Percentiles rank a stretch among this genome's conserved stretches.
Conservation (phyloP, 2,113 vertebrate species). For the Martes martes region DNA sequence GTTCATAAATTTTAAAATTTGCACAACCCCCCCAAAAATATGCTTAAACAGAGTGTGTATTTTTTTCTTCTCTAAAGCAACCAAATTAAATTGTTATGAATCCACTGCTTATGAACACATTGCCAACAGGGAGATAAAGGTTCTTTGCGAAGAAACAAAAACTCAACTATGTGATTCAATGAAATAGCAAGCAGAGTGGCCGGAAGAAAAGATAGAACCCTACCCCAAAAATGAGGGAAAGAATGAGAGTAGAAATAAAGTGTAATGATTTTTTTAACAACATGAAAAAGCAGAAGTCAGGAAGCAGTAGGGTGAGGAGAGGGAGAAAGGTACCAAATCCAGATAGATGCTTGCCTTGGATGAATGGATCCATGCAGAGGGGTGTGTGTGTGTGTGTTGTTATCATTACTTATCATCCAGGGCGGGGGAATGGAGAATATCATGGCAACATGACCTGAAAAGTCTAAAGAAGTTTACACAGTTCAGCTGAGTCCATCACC, state of each 20-base stretch:
- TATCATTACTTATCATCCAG: not conserved
- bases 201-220: not conserved
- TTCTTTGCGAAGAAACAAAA: not conserved
- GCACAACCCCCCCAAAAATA: not conserved
- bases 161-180: not conserved
- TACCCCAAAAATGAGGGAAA: not conserved
- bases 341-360: not conserved
- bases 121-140: not conserved
- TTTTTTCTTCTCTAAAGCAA: not conserved
- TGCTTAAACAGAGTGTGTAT: not conserved
- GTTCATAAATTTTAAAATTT: not conserved
- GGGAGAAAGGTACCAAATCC: too few relatives aligned
- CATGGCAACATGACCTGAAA: not conserved
- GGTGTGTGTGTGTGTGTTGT: not conserved
- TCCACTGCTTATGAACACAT: not conserved
- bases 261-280: not conserved
- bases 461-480: not conserved
- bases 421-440: not conserved
- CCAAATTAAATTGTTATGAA: not conserved
- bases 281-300: not conserved
- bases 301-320: not conserved
- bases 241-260: not conserved
- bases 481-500: not conserved
- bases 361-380: not conserved
- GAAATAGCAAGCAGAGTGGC: not conserved